phyloP scores from a whole-genome alignment of 2,888 invertebrate genomes.

The Dicyrtoma fusca region DNA sequence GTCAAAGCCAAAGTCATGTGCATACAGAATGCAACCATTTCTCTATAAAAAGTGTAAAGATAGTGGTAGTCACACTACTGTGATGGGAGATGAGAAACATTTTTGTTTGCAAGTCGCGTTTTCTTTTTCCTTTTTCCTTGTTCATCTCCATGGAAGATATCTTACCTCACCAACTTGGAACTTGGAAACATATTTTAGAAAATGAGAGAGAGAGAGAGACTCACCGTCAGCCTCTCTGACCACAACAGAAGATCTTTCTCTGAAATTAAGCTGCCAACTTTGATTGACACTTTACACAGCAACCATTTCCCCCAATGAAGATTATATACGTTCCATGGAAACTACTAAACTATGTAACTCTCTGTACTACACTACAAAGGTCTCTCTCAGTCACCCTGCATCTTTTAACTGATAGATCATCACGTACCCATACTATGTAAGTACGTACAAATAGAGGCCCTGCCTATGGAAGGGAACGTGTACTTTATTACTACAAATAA shows the following conservation, averaged over 20 bases:
- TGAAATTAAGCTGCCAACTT: slow-evolving; percentile 47
- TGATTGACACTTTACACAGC: slow-evolving; percentile 46
- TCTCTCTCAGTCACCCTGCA: slow-evolving; percentile 15
- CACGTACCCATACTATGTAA: slow-evolving; percentile 12
- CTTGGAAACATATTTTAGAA: too few species aligned
- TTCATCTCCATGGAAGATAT: background rate
- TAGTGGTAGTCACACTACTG: slow-evolving; percentile 24
- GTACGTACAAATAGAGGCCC: background rate
- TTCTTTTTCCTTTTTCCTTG: slow-evolving; percentile 8
- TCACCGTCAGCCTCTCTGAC: slow-evolving; percentile 12
- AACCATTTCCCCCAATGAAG: slow-evolving; percentile 30
- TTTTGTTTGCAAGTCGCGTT: slow-evolving; percentile 32
- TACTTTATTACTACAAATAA: background rate
- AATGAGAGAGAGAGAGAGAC: background rate
- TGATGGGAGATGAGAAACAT: slow-evolving; percentile 12
- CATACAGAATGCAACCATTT: background rate
- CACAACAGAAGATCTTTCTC: slow-evolving; percentile 32
- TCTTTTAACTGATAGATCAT: slow-evolving; percentile 35
- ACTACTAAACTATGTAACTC: too few species aligned
- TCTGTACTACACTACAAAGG: background rate
- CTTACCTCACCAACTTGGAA: too few species aligned
- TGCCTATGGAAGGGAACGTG: slow-evolving; percentile 1
- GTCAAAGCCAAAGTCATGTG: background rate
- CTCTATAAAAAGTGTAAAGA: background rate
- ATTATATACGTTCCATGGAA: slow-evolving; percentile 28